Evolutionary conservation across 2,113 vertebrate genomes (phyloP).

Genomic region (Perca fluviatilis): DNA sequence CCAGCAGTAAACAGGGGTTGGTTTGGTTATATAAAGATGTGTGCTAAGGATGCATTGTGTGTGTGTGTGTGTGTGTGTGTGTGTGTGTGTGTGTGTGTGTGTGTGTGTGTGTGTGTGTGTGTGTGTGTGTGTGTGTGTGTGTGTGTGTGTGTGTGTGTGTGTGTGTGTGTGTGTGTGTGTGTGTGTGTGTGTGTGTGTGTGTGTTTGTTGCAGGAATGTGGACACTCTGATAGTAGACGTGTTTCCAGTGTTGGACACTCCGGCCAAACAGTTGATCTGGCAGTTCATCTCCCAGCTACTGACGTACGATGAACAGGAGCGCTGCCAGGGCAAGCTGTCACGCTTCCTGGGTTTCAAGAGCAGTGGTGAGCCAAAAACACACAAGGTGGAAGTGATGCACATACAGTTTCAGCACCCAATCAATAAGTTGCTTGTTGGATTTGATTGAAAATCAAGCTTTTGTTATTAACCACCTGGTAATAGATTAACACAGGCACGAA

Average conservation of each 20-base stretch:
- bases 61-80: conserved; percentile 25
- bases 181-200: conserved; percentile 25
- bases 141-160: conserved; percentile 7
- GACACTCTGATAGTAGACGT: conserved; percentile 93
- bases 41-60: background rate
- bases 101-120: background rate
- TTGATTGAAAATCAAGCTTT: background rate
- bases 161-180: conserved; percentile 27
- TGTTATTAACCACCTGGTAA: background rate
- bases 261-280: conserved; percentile 98
- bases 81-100: too few relatives aligned
- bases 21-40: conserved; percentile 22
- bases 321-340: conserved; percentile 95
- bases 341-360: conserved; percentile 95
- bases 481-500: background rate
- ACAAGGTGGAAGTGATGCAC: background rate
- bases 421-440: background rate
- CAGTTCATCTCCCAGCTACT: conserved; percentile 98
- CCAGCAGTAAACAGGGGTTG: background rate
- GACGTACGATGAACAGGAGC: conserved; percentile 97
- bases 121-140: conserved; percentile 21
- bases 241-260: conserved; percentile 96
- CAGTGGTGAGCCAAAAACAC: conserved; percentile 63
- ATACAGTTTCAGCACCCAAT: background rate
- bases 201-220: conserved; percentile 68